Base-by-base conservation (phyloP, 2,888 invertebrate species). In the Meandrusa payeni region DNA sequence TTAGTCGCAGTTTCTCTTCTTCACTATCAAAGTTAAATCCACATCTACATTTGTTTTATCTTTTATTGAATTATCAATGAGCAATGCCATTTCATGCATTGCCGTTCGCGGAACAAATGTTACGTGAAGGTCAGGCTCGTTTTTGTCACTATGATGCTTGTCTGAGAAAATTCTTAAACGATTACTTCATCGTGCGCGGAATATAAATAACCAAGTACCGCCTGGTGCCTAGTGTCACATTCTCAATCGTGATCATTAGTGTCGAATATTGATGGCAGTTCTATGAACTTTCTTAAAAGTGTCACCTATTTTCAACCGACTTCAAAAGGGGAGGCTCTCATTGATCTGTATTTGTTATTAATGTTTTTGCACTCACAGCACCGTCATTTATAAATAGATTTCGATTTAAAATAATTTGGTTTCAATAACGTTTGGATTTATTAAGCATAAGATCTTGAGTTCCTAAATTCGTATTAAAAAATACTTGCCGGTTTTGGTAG, bases 101-200 rank as follows among this genome's bases (percentile, higher is more conserved):
- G 49, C 51, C 54, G 51, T 54, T 54, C 57, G 55, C 44, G 46
- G 53, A 52, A 51, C 51, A 19, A 37, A 36, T 24, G 34, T 54
- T 53, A 64, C 62, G 61, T 66, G 76, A 75, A 80, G 78, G 76
- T 70, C 70, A 60, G 52, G 41, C 51, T 50, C 55, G 57, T 59
- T 53, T 56, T 59, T 61, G 65, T 65, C 61, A 51, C 49, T 59
- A 50, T 60, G 63, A 69, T 64, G 70, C 64, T 59, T 59, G 54
- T 53, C 58, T 54, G 56, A 51, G 64, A 61, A 58, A 73, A 78
- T 80, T 76, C 74, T 63, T 75, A 41, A 50, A 46, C 41, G 57
- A 68, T 79, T 76, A 73, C 66, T 54, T 61, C 69, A 77, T 65
- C 58, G 23, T 15, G 42, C 24, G 10, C 17, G 26, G 20, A 33